phyloP scores from a whole-genome alignment of 2,888 invertebrate genomes.

The Noctua comes region DNA sequence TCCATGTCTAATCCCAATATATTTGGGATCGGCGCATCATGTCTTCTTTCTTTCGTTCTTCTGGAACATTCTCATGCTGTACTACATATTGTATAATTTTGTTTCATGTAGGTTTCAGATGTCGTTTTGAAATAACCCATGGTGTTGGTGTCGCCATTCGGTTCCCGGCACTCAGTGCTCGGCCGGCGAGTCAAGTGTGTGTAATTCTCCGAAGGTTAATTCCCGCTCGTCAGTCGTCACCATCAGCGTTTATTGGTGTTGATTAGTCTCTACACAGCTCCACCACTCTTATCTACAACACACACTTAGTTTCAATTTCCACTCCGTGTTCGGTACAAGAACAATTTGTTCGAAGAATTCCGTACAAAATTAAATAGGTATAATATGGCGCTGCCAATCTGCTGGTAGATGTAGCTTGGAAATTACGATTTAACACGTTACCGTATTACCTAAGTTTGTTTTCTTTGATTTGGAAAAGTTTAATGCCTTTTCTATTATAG shows the following conservation, averaged over 20 bases:
- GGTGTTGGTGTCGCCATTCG: constrained; percentile 37
- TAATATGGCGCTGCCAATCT: constrained; percentile 36
- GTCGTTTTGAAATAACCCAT: constrained; percentile 3
- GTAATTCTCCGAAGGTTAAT: constrained; percentile 69
- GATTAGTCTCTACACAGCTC: constrained; percentile 70
- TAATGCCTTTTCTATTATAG: not conserved
- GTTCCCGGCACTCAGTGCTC: constrained; percentile 25
- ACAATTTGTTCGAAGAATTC: constrained; percentile 60
- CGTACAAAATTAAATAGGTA: constrained; percentile 52
- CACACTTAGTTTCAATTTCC: constrained; percentile 68
- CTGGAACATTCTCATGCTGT: not conserved
- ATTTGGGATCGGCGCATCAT: not conserved
- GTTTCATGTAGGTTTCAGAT: not conserved
- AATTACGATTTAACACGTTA: constrained; percentile 55
- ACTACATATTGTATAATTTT: not conserved
- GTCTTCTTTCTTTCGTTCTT: too few relatives aligned
- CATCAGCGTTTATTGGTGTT: constrained; percentile 74
- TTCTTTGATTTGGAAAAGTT: constrained; percentile 27
- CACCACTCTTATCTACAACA: constrained; percentile 63
- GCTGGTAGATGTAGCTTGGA: constrained; percentile 39
- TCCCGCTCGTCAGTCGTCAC: constrained; percentile 68
- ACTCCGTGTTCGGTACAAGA: constrained; percentile 47
- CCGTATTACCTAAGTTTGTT: constrained; percentile 12
- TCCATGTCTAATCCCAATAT: rapidly evolving
- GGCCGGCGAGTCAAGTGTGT: constrained; percentile 54